Percentiles rank a stretch among this genome's conserved stretches.
These are phyloP conservation scores for Neosilurus mollespiculum DNA, from an alignment of 2,797 vertebrate genomes.

Conservation along the genomic window DNA sequence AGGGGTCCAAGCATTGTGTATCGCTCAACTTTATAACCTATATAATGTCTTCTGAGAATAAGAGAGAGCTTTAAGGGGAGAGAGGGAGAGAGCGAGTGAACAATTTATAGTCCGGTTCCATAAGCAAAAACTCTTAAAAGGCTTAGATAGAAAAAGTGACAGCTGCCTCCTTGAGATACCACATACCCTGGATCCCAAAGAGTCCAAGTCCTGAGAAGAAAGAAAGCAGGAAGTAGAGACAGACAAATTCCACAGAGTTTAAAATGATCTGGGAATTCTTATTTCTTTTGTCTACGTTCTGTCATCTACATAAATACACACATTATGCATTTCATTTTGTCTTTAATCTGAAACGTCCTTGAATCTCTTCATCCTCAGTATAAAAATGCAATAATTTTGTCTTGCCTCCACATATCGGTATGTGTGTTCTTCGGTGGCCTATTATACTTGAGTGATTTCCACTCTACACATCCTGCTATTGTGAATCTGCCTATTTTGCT, in stretches of 20 bases:
- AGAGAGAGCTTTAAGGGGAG: slow-evolving; percentile 16
- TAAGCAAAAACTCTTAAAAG: slow-evolving; percentile 41
- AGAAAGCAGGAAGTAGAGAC: not conserved
- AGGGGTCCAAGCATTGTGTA: slow-evolving; percentile 9
- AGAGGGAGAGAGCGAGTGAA: slow-evolving; percentile 12
- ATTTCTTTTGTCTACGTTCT: not conserved
- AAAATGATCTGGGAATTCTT: not conserved
- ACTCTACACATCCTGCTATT: slow-evolving; percentile 21
- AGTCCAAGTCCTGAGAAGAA: slow-evolving; percentile 4
- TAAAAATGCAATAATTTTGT: not conserved
- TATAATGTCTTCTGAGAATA: slow-evolving; percentile 21
- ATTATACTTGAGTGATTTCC: slow-evolving; percentile 14
- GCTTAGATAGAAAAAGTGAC: slow-evolving; percentile 47
- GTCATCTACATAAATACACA: not conserved
- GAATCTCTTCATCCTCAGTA: not conserved
- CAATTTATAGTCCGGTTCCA: slow-evolving; percentile 37
- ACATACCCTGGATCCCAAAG: slow-evolving; percentile 28
- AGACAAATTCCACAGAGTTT: not conserved
- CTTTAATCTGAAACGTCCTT: not conserved
- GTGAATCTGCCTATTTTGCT: slow-evolving; percentile 50
- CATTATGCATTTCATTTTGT: not conserved
- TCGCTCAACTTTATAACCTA: not conserved
- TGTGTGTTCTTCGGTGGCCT: slow-evolving; percentile 16
- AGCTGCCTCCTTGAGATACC: slow-evolving; percentile 40
- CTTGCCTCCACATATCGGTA: not conserved